Evolutionary conservation across 2,113 vertebrate genomes (phyloP), one percentile per base, ranked within the genome.

Genomic region (Rhinogobius similis): DNA sequence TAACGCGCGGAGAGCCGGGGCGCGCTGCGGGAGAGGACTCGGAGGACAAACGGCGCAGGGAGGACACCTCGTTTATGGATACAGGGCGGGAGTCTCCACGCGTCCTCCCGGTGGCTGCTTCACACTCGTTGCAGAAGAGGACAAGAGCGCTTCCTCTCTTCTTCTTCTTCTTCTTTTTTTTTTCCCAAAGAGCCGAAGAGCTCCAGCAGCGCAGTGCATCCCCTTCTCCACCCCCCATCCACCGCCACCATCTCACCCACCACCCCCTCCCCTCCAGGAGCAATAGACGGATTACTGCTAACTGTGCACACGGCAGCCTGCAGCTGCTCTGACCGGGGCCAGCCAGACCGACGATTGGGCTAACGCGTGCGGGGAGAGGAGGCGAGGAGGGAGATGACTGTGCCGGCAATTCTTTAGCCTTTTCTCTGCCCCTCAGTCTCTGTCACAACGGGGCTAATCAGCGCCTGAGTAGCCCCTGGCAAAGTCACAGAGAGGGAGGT

Each of bases 211-310:
- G 90, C 88, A 89, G 87, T 82, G 89, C 85, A 88, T 89, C 82
- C 86, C 83, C 79, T 27, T 79, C 79, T 81, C 78, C 75, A 75
- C 76, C 80, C 81, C 81, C 78, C 79, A 71, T 73, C 81, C 78
- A 83, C 77, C 75, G 71, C 84, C 88, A 83, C 84, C 82, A 87
- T 89, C 85, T 87, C 89, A 83, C 79, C 85, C 84, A 58, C 83
- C 79, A 63, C 79, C 86, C 79, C 88, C 77, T 72, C 4, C 85
- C 87, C 87, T 91, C 87, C 86, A 82, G 62, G 90, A 93, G 93
- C 87, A 93, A 94, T 90, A 92, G 93, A 93, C 84, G 93, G 93
- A 95, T 94, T 93, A 92, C 92, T 90, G 93, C 91, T 93, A 93
- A 93, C 87, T 90, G 93, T 92, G 90, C 93, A 91, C 83, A 91